Evolutionary conservation across 1,140 invertebrate genomes (phyloP).

Genomic region (Heliconius himera): DNA sequence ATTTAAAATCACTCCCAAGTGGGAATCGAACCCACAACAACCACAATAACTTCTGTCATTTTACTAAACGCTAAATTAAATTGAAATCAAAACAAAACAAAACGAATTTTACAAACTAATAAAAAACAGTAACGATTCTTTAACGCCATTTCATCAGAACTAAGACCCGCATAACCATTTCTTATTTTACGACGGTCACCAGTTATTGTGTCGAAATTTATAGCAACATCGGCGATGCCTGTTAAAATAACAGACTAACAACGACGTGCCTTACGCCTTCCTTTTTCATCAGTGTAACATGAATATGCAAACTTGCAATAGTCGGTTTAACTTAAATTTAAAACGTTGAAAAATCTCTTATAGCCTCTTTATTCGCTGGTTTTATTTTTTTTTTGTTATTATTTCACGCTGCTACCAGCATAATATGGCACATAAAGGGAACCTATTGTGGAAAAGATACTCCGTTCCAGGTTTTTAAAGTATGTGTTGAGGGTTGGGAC

Average conservation of each 20-base stretch:
- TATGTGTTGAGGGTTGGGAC: no score
- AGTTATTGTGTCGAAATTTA: background rate
- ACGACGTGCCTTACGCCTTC: background rate
- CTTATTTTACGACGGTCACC: constrained; percentile 6
- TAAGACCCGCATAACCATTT: background rate
- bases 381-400: no score
- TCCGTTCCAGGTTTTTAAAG: no score
- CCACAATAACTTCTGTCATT: no score
- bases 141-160: constrained; percentile 8
- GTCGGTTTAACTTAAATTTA: background rate
- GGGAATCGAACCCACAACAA: no score
- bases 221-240: background rate
- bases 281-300: background rate
- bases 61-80: no score
- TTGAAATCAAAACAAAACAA: constrained; percentile 1
- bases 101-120: constrained; percentile 1
- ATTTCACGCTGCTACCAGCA: no score
- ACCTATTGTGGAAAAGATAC: no score
- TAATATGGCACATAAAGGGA: no score
- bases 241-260: constrained; percentile 6
- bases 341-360: background rate
- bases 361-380: background rate
- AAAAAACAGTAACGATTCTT: background rate
- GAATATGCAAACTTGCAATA: background rate
- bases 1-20: no score